phyloP scores from a whole-genome alignment of 2,888 invertebrate genomes.

The Gerosis bhagava region DNA sequence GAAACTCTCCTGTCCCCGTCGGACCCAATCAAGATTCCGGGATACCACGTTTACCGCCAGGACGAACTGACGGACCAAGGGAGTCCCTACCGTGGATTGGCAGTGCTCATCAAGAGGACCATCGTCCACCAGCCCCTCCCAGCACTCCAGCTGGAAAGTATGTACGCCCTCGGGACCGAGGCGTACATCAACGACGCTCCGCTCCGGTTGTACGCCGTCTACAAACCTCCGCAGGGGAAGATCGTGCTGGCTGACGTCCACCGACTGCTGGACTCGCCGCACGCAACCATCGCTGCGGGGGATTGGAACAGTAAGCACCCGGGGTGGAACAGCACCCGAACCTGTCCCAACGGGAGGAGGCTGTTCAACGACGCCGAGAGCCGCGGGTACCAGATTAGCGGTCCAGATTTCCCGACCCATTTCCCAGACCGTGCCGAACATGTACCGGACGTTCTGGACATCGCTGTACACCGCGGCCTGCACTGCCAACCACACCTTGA shows the following conservation, averaged over 20 bases:
- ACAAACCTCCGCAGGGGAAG: conserved; percentile 17
- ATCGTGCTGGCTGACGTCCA: too few species aligned
- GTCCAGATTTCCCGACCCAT: too few species aligned
- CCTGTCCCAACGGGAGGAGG: background rate
- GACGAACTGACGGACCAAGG: background rate
- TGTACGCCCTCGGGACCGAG: conserved; percentile 25
- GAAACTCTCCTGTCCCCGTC: conserved; percentile 1
- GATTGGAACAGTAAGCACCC: conserved; percentile 28
- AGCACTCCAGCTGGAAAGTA: background rate
- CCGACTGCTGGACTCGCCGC: background rate
- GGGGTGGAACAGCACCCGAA: conserved; percentile 21
- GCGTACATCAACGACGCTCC: background rate
- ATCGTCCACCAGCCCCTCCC: conserved; percentile 24
- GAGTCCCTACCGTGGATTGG: conserved; percentile 12
- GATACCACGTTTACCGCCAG: conserved; percentile 8
- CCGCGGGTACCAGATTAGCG: too few species aligned
- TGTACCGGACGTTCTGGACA: conserved; percentile 22
- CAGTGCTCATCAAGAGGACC: conserved; percentile 15
- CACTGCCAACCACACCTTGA: background rate
- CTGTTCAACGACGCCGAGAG: conserved; percentile 22
- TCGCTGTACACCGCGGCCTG: conserved; percentile 13
- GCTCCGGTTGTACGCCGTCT: conserved; percentile 15
- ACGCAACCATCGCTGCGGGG: conserved; percentile 12
- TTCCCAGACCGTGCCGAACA: background rate
- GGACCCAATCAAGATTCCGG: background rate